These are phyloP conservation scores for Calosoma granatense DNA, from an alignment of 1,140 invertebrate species.

Conservation along the genomic window DNA sequence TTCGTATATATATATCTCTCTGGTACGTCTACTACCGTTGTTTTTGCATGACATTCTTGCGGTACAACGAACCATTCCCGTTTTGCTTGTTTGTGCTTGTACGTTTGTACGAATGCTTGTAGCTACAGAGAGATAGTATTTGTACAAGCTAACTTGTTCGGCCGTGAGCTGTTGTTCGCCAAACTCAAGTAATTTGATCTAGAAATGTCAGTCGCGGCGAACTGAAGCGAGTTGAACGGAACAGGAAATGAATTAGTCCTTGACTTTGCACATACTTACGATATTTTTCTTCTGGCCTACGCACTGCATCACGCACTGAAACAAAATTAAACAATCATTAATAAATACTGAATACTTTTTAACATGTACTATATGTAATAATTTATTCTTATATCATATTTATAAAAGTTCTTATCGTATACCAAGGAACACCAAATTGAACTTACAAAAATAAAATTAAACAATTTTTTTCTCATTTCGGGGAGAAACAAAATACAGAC, in stretches of 20 bases:
- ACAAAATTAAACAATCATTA: conserved; percentile 15
- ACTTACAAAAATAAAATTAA: no score
- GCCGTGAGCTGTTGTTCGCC: not conserved
- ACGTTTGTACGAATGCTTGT: no score
- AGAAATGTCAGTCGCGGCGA: no score
- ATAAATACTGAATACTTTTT: no score
- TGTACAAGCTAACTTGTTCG: no score
- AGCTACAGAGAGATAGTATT: no score
- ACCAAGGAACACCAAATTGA: not conserved
- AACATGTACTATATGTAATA: no score
- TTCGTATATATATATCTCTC: no score
- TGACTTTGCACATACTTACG: conserved; percentile 22
- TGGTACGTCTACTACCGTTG: no score
- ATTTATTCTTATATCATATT: not conserved
- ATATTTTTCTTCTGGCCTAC: conserved; percentile 24
- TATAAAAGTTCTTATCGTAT: not conserved
- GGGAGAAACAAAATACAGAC: not conserved
- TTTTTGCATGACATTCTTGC: no score
- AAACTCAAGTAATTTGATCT: not conserved
- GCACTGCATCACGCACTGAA: conserved; percentile 26
- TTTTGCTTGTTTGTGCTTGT: no score
- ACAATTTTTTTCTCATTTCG: not conserved
- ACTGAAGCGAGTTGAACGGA: not conserved
- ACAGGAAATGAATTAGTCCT: conserved; percentile 13
- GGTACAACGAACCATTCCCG: no score